Conservation (phyloP, 2,888 invertebrate genomes). For the Acheta domesticus region DNA sequence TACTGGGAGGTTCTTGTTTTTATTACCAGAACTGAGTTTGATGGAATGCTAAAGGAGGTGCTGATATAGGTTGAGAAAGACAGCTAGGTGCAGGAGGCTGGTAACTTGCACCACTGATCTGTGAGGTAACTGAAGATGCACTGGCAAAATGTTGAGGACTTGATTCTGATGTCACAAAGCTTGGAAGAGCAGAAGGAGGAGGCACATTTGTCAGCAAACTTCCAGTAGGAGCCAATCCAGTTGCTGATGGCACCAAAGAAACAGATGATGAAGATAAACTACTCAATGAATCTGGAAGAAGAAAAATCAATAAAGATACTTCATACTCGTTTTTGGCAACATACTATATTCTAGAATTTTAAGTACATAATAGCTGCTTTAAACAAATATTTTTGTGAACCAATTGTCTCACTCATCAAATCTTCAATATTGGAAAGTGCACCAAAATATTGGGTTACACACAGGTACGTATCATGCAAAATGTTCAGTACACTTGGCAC, state of each 20-base stretch:
- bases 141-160: neutral
- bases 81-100: neutral
- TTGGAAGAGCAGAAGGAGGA: constrained; percentile 65
- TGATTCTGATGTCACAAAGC: constrained; percentile 54
- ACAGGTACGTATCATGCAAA: too few species aligned
- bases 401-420: too few species aligned
- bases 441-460: too few species aligned
- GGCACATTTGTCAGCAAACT: constrained; percentile 66
- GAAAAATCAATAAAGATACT: constrained; percentile 23
- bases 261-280: constrained; percentile 46
- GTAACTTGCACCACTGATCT: neutral
- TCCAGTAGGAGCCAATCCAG: constrained; percentile 47
- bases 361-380: too few species aligned
- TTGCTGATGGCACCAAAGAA: constrained; percentile 48
- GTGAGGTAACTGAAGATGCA: neutral
- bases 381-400: too few species aligned
- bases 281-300: constrained; percentile 45
- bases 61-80: constrained; percentile 24
- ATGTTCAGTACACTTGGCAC: too few species aligned
- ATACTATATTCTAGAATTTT: too few species aligned
- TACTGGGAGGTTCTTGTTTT: too few species aligned
- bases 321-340: too few species aligned
- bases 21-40: constrained; percentile 46
- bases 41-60: constrained; percentile 42
- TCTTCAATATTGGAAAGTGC: too few species aligned